phyloP scores from a whole-genome alignment of 2,113 vertebrate species.

The Alectura lathami region DNA sequence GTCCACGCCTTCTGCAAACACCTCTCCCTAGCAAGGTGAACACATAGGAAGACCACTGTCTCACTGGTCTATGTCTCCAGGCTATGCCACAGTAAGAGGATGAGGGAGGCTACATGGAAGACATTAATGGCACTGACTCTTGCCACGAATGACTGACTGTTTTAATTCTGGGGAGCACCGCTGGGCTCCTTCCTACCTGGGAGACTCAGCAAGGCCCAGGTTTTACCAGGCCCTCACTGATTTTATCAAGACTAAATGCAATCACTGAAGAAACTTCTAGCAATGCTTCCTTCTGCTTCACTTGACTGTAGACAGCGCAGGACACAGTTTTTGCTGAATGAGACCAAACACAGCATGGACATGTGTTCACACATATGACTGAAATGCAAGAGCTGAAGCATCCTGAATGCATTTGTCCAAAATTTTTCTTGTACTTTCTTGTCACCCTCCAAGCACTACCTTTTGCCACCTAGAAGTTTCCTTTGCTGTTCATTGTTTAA shows the following conservation, averaged over 20 bases:
- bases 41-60: not conserved
- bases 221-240: accelerated
- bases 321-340: not conserved
- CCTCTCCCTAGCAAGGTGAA: not conserved
- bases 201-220: not conserved
- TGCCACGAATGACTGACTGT: not conserved
- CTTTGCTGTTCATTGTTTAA: not conserved
- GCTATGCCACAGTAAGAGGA: accelerated
- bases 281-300: not conserved
- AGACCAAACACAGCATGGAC: not conserved
- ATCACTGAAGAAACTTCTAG: not conserved
- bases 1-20: not conserved
- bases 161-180: not conserved
- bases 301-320: not conserved
- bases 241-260: not conserved
- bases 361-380: not conserved
- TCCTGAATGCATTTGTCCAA: not conserved
- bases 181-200: not conserved
- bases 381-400: not conserved
- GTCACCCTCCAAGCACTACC: not conserved
- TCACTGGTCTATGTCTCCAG: accelerated
- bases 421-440: not conserved
- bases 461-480: not conserved
- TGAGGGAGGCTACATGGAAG: not conserved
- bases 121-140: not conserved